Conservation (phyloP, 2,113 vertebrate genomes). For the Poecile atricapillus region DNA sequence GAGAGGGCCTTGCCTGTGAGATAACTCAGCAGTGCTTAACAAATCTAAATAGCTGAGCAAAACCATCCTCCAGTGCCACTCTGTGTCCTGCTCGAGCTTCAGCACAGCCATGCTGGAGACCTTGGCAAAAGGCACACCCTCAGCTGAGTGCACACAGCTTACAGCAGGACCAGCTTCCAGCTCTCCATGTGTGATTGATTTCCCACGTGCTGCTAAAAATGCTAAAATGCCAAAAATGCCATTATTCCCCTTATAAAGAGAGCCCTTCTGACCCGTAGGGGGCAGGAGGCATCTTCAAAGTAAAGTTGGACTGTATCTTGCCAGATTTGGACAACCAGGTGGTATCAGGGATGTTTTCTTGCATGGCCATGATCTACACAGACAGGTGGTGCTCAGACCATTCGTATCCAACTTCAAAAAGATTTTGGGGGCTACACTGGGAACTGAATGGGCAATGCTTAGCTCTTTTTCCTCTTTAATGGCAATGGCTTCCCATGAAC, state of each 20-base stretch:
- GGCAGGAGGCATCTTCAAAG: neutral
- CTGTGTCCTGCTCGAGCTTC: neutral
- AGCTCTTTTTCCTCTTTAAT: neutral
- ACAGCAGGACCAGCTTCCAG: rapidly evolving
- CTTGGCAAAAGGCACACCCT: neutral
- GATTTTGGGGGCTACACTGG: neutral
- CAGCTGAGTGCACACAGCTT: neutral
- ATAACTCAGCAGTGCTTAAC: neutral
- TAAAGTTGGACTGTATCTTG: neutral
- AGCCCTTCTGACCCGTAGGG: neutral
- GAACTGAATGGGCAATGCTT: neutral
- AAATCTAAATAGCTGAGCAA: neutral
- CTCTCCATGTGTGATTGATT: neutral
- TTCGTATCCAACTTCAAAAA: neutral
- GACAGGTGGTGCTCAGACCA: neutral
- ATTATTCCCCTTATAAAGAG: neutral
- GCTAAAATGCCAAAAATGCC: neutral
- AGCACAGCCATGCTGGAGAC: neutral
- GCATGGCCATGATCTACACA: rapidly evolving
- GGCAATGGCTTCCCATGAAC: neutral
- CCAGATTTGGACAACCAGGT: neutral
- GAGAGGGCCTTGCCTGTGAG: neutral
- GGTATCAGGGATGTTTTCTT: neutral
- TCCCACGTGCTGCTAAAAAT: neutral
- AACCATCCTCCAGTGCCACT: neutral